Percentiles rank a stretch among this genome's conserved stretches.
phyloP scores from a whole-genome alignment of 2,888 invertebrate species.

The Tinea pellionella region DNA sequence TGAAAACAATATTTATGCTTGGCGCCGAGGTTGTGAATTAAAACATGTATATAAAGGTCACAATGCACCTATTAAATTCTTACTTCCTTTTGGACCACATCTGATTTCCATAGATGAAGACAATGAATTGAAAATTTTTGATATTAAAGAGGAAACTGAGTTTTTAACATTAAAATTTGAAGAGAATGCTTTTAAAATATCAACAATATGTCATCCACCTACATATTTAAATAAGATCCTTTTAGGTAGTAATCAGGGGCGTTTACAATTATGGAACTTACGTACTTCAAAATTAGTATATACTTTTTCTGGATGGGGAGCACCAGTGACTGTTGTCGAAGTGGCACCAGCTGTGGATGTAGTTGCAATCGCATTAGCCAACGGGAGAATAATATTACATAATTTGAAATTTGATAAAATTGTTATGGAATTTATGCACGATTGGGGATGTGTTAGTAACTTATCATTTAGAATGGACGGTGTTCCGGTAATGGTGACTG shows the following conservation, averaged over 20 bases:
- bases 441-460: constrained; percentile 89
- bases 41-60: constrained; percentile 86
- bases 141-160: constrained; percentile 79
- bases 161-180: constrained; percentile 77
- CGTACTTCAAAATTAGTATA: constrained; percentile 80
- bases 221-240: constrained; percentile 96
- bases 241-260: constrained; percentile 87
- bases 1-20: constrained; percentile 83
- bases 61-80: constrained; percentile 74
- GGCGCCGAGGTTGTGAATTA: constrained; percentile 88
- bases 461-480: constrained; percentile 91
- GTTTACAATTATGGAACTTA: constrained; percentile 91
- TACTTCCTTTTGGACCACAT: constrained; percentile 89
- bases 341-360: constrained; percentile 95
- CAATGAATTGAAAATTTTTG: constrained; percentile 85
- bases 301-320: constrained; percentile 80
- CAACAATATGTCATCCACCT: constrained; percentile 88
- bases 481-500: constrained; percentile 86
- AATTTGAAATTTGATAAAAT: constrained; percentile 88
- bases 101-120: constrained; percentile 86
- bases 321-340: constrained; percentile 78
- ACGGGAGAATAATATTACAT: constrained; percentile 86
- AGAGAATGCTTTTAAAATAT: constrained; percentile 78
- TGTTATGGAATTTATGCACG: constrained; percentile 87
- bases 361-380: constrained; percentile 85